These are phyloP conservation scores for Zaprionus inermis DNA, from an alignment of 1,140 invertebrate species.

Conservation along the genomic window DNA sequence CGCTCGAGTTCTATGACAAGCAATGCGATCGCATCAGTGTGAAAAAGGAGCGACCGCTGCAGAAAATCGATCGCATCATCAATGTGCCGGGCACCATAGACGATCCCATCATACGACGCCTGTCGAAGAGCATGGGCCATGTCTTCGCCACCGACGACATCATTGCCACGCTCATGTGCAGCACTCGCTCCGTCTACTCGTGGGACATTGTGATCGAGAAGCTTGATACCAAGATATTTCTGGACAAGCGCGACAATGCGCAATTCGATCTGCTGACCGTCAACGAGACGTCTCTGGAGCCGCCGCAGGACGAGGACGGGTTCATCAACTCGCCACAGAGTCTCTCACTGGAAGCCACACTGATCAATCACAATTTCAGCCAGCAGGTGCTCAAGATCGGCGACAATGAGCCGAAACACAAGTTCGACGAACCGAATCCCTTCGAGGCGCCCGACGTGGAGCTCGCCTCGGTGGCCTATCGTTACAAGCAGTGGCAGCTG, in stretches of 20 bases:
- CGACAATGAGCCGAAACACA: conserved; percentile 91
- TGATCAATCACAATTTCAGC: conserved; percentile 99
- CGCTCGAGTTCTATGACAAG: conserved; percentile 98
- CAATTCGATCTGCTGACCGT: conserved; percentile 99
- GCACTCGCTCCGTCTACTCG: conserved; percentile 98
- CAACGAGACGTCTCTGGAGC: conserved; percentile 98
- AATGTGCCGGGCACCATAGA: conserved; percentile 99
- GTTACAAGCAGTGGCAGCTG: conserved; percentile 98
- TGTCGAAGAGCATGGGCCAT: conserved; percentile 96
- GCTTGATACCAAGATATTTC: conserved; percentile 97
- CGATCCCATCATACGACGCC: conserved; percentile 97
- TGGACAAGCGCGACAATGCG: conserved; percentile 99
- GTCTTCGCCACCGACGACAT: conserved; percentile 99
- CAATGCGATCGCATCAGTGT: conserved; percentile 98
- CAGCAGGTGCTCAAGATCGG: conserved; percentile 93
- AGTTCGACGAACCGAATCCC: conserved; percentile 96
- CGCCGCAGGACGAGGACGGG: conserved; percentile 97
- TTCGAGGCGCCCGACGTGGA: conserved; percentile 96
- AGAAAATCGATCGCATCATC: conserved; percentile 97
- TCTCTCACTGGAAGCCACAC: conserved; percentile 98
- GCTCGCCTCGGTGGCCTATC: conserved; percentile 97
- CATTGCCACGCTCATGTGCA: conserved; percentile 99
- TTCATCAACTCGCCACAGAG: conserved; percentile 98
- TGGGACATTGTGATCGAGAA: conserved; percentile 99
- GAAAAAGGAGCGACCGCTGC: conserved; percentile 96